These are phyloP conservation scores for Heterochromis multidens DNA, from an alignment of 2,113 vertebrate species.

Conservation along the genomic window DNA sequence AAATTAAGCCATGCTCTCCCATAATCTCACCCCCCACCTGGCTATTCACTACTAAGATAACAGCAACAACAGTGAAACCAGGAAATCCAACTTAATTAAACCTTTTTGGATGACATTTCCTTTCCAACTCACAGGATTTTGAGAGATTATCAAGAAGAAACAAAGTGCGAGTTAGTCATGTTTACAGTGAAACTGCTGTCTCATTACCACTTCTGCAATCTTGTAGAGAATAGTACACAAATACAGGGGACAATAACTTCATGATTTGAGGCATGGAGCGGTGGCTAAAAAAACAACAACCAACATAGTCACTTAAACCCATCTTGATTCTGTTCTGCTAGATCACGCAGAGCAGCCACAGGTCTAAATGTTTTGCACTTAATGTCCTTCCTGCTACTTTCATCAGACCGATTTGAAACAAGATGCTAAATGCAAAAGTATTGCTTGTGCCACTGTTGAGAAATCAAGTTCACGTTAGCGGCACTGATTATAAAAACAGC, in stretches of 20 bases:
- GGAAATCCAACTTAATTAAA: constrained; percentile 8
- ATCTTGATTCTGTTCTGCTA: background rate
- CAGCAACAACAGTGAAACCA: background rate
- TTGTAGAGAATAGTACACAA: too few species aligned
- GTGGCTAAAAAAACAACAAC: too few species aligned
- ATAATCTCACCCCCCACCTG: background rate
- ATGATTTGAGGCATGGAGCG: background rate
- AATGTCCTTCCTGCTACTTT: too few species aligned
- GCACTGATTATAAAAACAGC: background rate
- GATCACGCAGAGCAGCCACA: background rate
- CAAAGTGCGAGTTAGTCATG: background rate
- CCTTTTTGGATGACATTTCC: background rate
- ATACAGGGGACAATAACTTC: too few species aligned
- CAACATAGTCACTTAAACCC: background rate
- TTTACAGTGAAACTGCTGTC: background rate
- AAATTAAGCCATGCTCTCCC: background rate
- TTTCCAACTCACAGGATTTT: background rate
- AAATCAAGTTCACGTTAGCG: background rate
- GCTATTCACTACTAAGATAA: background rate
- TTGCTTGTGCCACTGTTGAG: background rate
- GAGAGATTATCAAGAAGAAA: constrained; percentile 2
- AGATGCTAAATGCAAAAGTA: too few species aligned
- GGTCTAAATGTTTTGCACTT: too few species aligned
- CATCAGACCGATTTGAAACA: too few species aligned
- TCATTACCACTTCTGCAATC: background rate